phyloP scores from a whole-genome alignment of 1,140 invertebrate species.

The Parasteatoda tepidariorum region DNA sequence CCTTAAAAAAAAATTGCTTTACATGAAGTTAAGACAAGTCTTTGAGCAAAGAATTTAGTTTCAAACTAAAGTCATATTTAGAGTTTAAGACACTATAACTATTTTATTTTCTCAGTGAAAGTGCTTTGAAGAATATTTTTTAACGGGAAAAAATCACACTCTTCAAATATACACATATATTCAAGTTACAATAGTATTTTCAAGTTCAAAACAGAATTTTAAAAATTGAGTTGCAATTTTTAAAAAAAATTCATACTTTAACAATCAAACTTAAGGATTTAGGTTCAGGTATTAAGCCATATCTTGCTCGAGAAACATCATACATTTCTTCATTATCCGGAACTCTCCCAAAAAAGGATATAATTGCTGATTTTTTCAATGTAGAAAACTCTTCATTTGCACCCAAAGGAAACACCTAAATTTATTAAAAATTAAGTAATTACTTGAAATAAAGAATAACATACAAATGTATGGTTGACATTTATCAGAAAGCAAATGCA shows the following conservation, averaged over 20 bases:
- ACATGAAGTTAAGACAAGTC: no score
- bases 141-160: no score
- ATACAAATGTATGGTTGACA: not conserved
- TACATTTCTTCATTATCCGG: constrained; percentile 62
- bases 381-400: not conserved
- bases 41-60: no score
- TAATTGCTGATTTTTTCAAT: constrained; percentile 78
- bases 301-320: constrained; percentile 66
- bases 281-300: not conserved
- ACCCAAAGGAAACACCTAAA: not conserved
- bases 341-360: constrained; percentile 75
- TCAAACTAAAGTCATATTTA: no score
- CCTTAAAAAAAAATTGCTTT: no score
- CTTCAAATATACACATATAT: not conserved
- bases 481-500: not conserved
- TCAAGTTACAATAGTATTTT: not conserved
- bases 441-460: not conserved
- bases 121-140: no score
- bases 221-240: not conserved
- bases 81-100: no score
- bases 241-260: not conserved
- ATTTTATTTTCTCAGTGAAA: no score
- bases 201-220: not conserved
- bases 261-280: not conserved
- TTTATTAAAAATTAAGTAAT: not conserved